A percentile compares a stretch with the other conserved stretches of the same genome.
phyloP scores from a whole-genome alignment of 1,140 invertebrate genomes.

The Probaryconus sp. region DNA sequence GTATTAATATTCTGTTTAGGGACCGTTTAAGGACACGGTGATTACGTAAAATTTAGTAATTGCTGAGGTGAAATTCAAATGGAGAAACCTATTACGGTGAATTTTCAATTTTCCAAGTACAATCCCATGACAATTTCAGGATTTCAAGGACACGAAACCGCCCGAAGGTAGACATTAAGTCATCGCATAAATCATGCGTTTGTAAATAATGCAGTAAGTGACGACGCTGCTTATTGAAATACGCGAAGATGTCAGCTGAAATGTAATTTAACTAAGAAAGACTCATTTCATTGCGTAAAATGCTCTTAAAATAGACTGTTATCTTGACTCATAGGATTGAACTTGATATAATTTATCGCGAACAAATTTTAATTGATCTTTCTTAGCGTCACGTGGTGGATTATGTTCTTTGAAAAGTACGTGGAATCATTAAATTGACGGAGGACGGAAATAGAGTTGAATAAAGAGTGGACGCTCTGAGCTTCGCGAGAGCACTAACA shows the following conservation, averaged over 20 bases:
- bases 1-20: too few relatives aligned
- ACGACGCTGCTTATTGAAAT: slow-evolving; percentile 22
- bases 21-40: too few relatives aligned
- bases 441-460: slow-evolving; percentile 5
- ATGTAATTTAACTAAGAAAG: slow-evolving; percentile 38
- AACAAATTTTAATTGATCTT: slow-evolving; percentile 49
- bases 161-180: neutral
- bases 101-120: too few relatives aligned
- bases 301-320: slow-evolving; percentile 46
- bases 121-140: too few relatives aligned
- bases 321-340: slow-evolving; percentile 22
- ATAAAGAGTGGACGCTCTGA: too few relatives aligned
- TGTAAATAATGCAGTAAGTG: slow-evolving; percentile 14
- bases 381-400: slow-evolving; percentile 25
- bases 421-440: neutral
- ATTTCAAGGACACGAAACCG: neutral
- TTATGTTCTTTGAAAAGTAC: slow-evolving; percentile 8
- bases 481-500: too few relatives aligned
- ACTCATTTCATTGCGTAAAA: slow-evolving; percentile 49
- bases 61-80: too few relatives aligned
- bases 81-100: too few relatives aligned
- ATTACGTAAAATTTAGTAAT: too few relatives aligned
- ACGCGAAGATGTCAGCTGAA: slow-evolving; percentile 18
- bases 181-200: slow-evolving; percentile 8
- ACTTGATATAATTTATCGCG: slow-evolving; percentile 37